phyloP scores from a whole-genome alignment of 2,113 vertebrate species.

The Macrotus californicus region DNA sequence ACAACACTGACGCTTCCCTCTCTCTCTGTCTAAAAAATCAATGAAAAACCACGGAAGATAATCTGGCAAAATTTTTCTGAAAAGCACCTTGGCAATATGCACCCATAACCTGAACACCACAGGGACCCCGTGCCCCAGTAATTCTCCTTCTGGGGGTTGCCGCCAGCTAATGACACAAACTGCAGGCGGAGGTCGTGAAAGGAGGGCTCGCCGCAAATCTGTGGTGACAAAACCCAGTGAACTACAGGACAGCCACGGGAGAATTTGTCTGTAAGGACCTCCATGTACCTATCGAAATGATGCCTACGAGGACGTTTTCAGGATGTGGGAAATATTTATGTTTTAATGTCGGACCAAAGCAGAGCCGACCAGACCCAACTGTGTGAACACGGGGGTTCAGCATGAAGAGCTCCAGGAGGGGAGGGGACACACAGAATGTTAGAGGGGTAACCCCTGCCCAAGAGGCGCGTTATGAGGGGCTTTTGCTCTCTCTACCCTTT shows the following conservation, averaged over 20 bases:
- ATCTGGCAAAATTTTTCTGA: rapidly evolving
- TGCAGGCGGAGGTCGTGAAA: background rate
- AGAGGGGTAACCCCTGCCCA: rapidly evolving
- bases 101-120: background rate
- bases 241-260: rapidly evolving
- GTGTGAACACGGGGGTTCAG: background rate
- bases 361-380: background rate
- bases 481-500: background rate
- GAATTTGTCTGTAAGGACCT: rapidly evolving
- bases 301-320: background rate
- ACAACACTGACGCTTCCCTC: too few species aligned
- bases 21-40: too few species aligned
- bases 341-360: background rate
- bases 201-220: background rate
- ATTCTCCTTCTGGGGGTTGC: background rate
- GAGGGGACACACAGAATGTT: background rate
- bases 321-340: background rate
- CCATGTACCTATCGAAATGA: background rate
- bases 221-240: background rate
- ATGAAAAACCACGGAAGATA: too few species aligned
- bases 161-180: background rate
- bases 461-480: background rate
- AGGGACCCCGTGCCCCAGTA: background rate
- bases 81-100: background rate
- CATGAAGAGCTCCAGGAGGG: background rate